Conservation (phyloP, 2,113 vertebrate genomes). For the Tiliqua scincoides region DNA sequence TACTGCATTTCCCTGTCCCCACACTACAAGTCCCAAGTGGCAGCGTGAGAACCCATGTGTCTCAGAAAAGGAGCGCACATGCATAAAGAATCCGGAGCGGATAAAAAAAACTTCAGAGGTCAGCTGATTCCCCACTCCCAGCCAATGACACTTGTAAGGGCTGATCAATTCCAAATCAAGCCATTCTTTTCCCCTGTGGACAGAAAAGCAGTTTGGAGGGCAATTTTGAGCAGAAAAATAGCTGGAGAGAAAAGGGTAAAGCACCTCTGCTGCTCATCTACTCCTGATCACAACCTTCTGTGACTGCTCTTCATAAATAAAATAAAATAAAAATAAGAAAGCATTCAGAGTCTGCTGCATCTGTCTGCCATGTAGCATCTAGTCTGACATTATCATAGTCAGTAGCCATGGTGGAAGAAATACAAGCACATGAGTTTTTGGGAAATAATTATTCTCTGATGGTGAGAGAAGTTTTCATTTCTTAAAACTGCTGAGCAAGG, state of each 20-base stretch:
- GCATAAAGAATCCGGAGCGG: too few species aligned
- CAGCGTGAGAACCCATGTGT: too few species aligned
- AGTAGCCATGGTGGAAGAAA: neutral
- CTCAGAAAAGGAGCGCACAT: too few species aligned
- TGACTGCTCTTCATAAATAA: constrained; percentile 25
- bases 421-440: neutral
- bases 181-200: too few species aligned
- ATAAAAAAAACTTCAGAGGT: too few species aligned
- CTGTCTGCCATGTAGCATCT: neutral
- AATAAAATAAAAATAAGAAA: constrained; percentile 32
- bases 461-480: constrained; percentile 7
- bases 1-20: too few species aligned
- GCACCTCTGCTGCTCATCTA: constrained; percentile 40
- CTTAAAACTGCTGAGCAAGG: neutral
- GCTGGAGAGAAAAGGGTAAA: constrained; percentile 21
- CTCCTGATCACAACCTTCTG: constrained; percentile 36
- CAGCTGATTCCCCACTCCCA: too few species aligned
- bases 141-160: too few species aligned
- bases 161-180: too few species aligned
- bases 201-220: neutral
- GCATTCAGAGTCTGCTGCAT: neutral
- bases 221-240: neutral
- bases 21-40: too few species aligned
- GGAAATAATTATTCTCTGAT: constrained; percentile 1
- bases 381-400: neutral